These are phyloP conservation scores for Cremastinae sp. DNA, from an alignment of 2,888 invertebrate genomes.

Conservation along the genomic window DNA sequence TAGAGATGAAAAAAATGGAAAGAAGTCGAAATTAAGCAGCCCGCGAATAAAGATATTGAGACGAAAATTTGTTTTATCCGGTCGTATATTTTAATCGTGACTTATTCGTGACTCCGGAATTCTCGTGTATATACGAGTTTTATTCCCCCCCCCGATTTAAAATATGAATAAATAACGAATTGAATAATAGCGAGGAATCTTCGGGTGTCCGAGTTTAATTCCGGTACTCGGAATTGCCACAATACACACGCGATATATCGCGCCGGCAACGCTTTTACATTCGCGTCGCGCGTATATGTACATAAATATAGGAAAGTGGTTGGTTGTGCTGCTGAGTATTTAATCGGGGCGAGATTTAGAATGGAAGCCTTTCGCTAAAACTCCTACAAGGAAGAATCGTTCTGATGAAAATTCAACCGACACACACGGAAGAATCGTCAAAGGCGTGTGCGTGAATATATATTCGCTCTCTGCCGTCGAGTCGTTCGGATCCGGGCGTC, in stretches of 20 bases:
- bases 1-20: no score
- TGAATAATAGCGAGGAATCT: constrained; percentile 41
- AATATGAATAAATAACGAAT: constrained; percentile 45
- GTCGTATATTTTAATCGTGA: not conserved
- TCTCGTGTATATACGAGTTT: constrained; percentile 13
- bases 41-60: no score
- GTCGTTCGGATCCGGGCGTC: constrained; percentile 55
- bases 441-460: not conserved
- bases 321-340: constrained; percentile 43
- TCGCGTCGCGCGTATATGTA: no score
- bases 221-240: constrained; percentile 17
- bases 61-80: no score
- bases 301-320: constrained; percentile 29
- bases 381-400: constrained; percentile 44
- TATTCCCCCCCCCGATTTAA: constrained; percentile 44
- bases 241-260: not conserved
- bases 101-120: not conserved
- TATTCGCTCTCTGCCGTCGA: constrained; percentile 55
- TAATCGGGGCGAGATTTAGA: constrained; percentile 57
- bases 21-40: no score
- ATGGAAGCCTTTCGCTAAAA: constrained; percentile 46
- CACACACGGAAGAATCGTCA: constrained; percentile 9
- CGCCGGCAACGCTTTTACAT: not conserved
- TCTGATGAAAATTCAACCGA: constrained; percentile 35
- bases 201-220: constrained; percentile 23